Evolutionary conservation across 2,113 vertebrate species (phyloP).

Genomic region (Centropus bengalensis): DNA sequence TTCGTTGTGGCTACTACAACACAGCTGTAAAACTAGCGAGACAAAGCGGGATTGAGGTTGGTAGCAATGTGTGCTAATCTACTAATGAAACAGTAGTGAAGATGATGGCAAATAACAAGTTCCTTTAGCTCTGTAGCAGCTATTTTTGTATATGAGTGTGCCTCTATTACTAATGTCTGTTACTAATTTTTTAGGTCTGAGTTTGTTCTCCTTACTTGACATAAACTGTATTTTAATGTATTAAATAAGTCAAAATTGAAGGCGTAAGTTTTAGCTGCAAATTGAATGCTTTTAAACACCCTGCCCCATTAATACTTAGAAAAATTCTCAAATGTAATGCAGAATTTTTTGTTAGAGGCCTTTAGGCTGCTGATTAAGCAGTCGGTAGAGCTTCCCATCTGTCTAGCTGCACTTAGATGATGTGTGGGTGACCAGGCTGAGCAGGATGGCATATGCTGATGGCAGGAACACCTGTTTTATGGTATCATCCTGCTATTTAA

Average conservation of each 20-base stretch:
- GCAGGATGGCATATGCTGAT: background rate
- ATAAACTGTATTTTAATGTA: background rate
- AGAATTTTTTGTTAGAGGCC: background rate
- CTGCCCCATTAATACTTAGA: background rate
- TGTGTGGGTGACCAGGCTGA: conserved; percentile 14
- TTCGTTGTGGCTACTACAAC: conserved; percentile 97
- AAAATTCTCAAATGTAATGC: background rate
- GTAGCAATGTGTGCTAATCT: background rate
- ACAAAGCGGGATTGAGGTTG: conserved; percentile 96
- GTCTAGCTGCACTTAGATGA: background rate
- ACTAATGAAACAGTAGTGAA: background rate
- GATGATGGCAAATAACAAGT: background rate
- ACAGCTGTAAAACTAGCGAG: conserved; percentile 95
- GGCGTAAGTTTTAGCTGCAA: background rate
- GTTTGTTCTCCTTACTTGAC: background rate
- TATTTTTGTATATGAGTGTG: background rate
- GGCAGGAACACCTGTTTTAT: background rate
- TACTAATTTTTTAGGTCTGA: background rate
- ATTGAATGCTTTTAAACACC: background rate
- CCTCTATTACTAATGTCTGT: background rate
- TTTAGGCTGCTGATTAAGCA: conserved; percentile 25
- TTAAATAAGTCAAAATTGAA: background rate
- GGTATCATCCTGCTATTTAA: background rate
- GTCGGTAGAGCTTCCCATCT: conserved; percentile 33
- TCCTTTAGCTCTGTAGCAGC: background rate